Conservation (phyloP, 2,113 vertebrate species). For the Leptodactylus fuscus region DNA sequence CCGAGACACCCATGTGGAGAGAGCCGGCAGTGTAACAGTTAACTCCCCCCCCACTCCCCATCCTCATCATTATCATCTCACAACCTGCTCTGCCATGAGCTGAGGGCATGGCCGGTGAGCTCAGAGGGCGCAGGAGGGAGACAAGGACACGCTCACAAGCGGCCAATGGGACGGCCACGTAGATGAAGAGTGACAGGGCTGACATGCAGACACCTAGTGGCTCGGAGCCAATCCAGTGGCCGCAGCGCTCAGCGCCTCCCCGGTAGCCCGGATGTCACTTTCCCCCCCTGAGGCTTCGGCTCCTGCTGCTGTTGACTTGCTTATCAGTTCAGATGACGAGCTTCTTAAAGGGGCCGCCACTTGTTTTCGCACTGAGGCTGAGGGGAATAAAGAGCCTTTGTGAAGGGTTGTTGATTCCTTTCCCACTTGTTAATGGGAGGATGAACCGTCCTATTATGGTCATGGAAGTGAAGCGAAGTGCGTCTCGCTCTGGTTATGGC, state of each 20-base stretch:
- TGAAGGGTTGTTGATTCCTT: background rate
- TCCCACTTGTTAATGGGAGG: conserved; percentile 4
- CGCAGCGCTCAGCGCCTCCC: no score
- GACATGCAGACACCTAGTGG: conserved; percentile 30
- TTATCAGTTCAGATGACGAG: conserved; percentile 39
- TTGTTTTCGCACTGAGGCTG: conserved; percentile 7
- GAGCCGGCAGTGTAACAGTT: conserved; percentile 2
- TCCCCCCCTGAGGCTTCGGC: conserved; percentile 40
- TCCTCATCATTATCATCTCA: background rate
- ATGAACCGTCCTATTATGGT: background rate
- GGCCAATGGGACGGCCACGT: conserved; percentile 25
- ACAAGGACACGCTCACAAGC: conserved; percentile 28
- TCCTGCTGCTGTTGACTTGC: conserved; percentile 29
- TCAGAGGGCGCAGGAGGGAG: conserved; percentile 39
- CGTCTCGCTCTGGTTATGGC: no score
- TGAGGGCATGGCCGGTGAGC: conserved; percentile 22
- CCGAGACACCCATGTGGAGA: no score
- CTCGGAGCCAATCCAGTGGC: conserved; percentile 26
- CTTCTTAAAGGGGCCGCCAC: conserved; percentile 44
- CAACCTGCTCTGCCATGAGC: conserved; percentile 39
- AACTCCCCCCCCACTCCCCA: conserved; percentile 4
- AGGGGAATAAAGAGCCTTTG: conserved; percentile 17
- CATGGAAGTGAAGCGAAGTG: background rate
- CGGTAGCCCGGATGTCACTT: conserved; percentile 55
- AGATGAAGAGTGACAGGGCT: conserved; percentile 29